Evolutionary conservation across 2,888 invertebrate species (phyloP).

Genomic region (Parthenolecanium corni): DNA sequence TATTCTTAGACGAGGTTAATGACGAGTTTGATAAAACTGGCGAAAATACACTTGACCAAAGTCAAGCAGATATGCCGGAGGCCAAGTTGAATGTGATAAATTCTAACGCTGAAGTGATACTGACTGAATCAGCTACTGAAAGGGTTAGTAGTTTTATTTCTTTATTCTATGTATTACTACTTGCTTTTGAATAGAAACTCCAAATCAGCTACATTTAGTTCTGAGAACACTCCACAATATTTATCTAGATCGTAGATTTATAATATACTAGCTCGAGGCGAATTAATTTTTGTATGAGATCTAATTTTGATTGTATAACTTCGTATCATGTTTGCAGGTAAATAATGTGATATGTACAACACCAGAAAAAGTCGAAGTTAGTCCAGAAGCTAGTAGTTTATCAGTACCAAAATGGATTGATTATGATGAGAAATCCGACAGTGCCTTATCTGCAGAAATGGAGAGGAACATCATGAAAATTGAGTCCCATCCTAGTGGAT

Average conservation of each 20-base stretch:
- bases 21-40: constrained; percentile 29
- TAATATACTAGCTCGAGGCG: too few relatives aligned
- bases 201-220: too few relatives aligned
- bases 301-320: too few relatives aligned
- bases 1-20: too few relatives aligned
- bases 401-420: constrained; percentile 40
- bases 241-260: too few relatives aligned
- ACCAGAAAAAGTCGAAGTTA: constrained; percentile 50
- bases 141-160: constrained; percentile 1
- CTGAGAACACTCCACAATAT: too few relatives aligned
- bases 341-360: constrained; percentile 42
- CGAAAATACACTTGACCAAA: constrained; percentile 38
- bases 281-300: too few relatives aligned
- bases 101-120: constrained; percentile 40
- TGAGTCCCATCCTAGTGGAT: constrained; percentile 36
- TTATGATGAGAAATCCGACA: constrained; percentile 12
- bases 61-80: constrained; percentile 13
- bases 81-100: constrained; percentile 42
- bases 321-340: too few relatives aligned
- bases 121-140: constrained; percentile 33
- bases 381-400: constrained; percentile 43
- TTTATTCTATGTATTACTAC: too few relatives aligned
- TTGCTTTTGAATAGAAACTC: too few relatives aligned
- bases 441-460: constrained; percentile 35
- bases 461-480: constrained; percentile 36